Evolutionary conservation across 2,113 vertebrate species (phyloP).

Genomic region (Odocoileus virginianus): DNA sequence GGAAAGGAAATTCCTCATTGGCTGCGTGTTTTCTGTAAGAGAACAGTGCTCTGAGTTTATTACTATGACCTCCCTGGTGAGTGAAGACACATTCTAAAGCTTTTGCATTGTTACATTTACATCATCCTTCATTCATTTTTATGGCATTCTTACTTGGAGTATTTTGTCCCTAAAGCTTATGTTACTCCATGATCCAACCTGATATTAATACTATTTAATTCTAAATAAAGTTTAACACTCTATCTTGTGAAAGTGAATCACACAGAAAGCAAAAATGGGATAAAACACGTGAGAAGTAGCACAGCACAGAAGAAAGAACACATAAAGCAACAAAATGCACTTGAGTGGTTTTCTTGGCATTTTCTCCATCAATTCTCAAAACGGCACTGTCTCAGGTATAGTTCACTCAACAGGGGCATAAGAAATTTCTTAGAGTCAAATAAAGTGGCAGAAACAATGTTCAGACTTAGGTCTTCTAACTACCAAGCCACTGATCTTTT

Average conservation of each 20-base stretch:
- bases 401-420: background rate
- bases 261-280: slow-evolving; percentile 69
- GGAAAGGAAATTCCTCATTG: slow-evolving; percentile 45
- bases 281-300: slow-evolving; percentile 64
- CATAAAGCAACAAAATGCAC: background rate
- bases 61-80: slow-evolving; percentile 57
- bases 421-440: background rate
- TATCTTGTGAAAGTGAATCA: slow-evolving; percentile 66
- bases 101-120: slow-evolving; percentile 58
- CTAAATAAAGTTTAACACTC: slow-evolving; percentile 58
- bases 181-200: slow-evolving; percentile 69
- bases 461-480: background rate
- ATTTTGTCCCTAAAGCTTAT: slow-evolving; percentile 72
- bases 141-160: slow-evolving; percentile 65
- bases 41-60: slow-evolving; percentile 44
- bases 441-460: background rate
- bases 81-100: slow-evolving; percentile 61
- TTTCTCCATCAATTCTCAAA: background rate
- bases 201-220: slow-evolving; percentile 56
- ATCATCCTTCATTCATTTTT: slow-evolving; percentile 64
- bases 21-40: slow-evolving; percentile 60
- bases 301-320: background rate
- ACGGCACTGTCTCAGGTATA: background rate
- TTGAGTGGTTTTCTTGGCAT: background rate
- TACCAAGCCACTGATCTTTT: background rate